Evolutionary conservation across 2,888 invertebrate species (phyloP), one percentile per base, ranked within the genome.

Genomic region (Zhuqinia jingwanae): DNA sequence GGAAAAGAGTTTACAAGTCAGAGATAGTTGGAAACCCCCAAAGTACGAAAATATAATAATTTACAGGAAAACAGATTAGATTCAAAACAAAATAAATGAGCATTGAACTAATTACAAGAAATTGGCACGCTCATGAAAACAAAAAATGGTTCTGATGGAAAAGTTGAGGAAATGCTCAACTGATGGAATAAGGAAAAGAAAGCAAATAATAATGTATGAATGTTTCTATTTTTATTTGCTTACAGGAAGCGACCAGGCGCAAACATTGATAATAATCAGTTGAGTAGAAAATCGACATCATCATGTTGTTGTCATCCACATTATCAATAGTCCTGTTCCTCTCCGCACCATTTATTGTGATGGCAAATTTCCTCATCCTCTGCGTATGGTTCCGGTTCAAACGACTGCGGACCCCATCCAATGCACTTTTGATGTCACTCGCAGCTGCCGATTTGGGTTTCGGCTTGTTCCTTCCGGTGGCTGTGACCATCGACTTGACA

Each of bases 401-500:
- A 91, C 92, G 95, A 78, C 92, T 95, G 60, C 92, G 95, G 88
- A 94, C 94, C 22, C 95, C 95, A 3, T 94, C 94, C 79, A 95
- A 95, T 92, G 94, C 94, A 90, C 92, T 95, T 78, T 93, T 95
- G 80, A 93, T 94, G 89, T 94, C 94, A 0, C 92, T 95, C 81
- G 94, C 95, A 1, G 93, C 94, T 50, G 94, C 94, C 13, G 95
- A 95, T 91, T 92, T 95, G 47, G 94, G 94, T 60, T 93, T 94
- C 53, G 94, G 94, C 0, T 92, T 95, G 91, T 94, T 94, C 91
- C 93, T 95, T 92, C 95, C 95, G 0, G 93, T 94, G 58, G 94
- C 94, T 17, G 93, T 94, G 92, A 94, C 94, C 89, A 92, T 94
- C 89, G 94, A 95, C 91, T 92, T 94, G 45, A 93, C 94, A 73